These are phyloP conservation scores for Jacana jacana DNA, from an alignment of 2,113 vertebrate species.

Conservation along the genomic window DNA sequence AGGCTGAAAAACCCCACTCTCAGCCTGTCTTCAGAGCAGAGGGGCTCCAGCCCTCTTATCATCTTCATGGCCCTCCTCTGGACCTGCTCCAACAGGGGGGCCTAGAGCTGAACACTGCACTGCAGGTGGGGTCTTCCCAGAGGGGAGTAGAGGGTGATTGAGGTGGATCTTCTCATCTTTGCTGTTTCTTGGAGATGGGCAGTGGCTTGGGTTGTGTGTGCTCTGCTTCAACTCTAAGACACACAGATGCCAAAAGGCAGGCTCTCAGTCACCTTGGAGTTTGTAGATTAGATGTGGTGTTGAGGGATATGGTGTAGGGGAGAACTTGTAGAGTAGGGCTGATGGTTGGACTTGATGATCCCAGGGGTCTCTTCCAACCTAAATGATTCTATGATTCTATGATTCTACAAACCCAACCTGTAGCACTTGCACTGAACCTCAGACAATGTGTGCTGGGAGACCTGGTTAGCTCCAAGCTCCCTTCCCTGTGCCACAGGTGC, in stretches of 20 bases:
- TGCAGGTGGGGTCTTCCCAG: neutral
- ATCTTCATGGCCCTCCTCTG: neutral
- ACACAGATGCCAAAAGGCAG: neutral
- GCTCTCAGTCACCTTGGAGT: neutral
- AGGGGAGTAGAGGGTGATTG: neutral
- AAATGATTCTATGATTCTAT: too few species aligned
- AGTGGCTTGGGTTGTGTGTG: neutral
- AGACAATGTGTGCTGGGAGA: fast-evolving
- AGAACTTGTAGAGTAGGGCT: too few species aligned
- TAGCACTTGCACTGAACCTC: fast-evolving
- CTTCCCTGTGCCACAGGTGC: fast-evolving
- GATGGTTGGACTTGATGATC: too few species aligned
- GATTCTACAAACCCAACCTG: neutral
- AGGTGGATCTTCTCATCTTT: neutral
- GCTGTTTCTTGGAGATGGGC: neutral
- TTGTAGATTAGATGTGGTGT: too few species aligned
- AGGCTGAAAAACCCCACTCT: neutral
- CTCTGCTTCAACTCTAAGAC: neutral
- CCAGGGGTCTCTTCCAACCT: too few species aligned
- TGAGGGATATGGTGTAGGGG: too few species aligned
- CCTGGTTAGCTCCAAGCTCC: neutral
- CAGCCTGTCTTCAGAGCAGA: neutral
- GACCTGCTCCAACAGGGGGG: fast-evolving
- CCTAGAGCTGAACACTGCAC: neutral
- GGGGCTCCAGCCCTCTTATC: neutral